A percentile compares a stretch with the other conserved stretches of the same genome.
These are phyloP conservation scores for Sisor rabdophorus DNA, from an alignment of 2,113 vertebrate genomes.

Conservation along the genomic window DNA sequence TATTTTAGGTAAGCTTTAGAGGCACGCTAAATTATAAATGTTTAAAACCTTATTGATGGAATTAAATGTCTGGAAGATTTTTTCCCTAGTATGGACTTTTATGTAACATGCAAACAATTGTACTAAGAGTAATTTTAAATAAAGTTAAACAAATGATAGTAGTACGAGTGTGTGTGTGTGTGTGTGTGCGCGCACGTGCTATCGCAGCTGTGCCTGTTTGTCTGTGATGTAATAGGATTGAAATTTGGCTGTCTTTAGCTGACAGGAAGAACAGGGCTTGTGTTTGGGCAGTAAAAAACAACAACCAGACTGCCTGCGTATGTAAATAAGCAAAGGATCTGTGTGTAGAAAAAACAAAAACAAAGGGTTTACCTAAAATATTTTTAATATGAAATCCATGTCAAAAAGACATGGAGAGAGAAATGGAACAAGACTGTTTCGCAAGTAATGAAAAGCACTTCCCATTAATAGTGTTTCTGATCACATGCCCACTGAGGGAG, in stretches of 20 bases:
- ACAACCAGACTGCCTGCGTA: slow-evolving; percentile 7
- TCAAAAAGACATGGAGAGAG: background rate
- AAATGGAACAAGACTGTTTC: no score
- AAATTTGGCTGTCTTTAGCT: slow-evolving; percentile 22
- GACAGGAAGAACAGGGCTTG: background rate
- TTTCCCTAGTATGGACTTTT: background rate
- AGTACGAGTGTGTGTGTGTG: slow-evolving; percentile 1
- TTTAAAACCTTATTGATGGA: no score
- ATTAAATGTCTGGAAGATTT: background rate
- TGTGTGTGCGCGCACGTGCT: slow-evolving; percentile 41
- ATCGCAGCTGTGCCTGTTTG: slow-evolving; percentile 34
- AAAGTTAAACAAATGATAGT: background rate
- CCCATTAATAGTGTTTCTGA: background rate
- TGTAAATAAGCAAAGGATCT: slow-evolving; percentile 7
- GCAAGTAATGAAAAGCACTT: background rate
- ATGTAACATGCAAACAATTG: background rate
- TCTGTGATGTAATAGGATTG: slow-evolving; percentile 34
- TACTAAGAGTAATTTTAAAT: background rate
- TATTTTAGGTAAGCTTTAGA: background rate
- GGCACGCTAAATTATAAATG: background rate
- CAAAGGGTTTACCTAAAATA: background rate
- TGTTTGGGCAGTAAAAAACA: slow-evolving; percentile 13
- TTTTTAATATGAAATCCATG: background rate
- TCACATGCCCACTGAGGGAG: background rate
- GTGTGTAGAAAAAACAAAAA: background rate